Conservation (phyloP, 2,113 vertebrate genomes). For the Willisornis vidua region DNA sequence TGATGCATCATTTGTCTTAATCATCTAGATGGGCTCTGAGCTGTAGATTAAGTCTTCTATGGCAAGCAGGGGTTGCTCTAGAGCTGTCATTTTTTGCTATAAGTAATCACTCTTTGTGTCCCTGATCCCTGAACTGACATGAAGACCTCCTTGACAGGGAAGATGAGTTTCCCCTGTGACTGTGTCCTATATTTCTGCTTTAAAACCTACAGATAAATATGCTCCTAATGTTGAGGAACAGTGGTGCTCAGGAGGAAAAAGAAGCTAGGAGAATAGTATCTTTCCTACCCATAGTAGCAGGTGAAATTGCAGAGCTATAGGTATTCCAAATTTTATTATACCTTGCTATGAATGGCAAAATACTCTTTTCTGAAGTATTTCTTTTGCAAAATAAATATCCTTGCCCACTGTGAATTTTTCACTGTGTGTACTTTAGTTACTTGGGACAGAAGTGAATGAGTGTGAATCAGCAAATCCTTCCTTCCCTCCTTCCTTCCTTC, state of each 20-base stretch:
- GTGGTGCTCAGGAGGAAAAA: not conserved
- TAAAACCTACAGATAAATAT: not conserved
- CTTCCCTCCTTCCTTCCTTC: not conserved
- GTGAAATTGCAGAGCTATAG: not conserved
- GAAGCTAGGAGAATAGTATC: fast-evolving
- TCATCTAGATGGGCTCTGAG: not conserved
- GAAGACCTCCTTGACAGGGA: not conserved
- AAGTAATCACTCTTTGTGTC: not conserved
- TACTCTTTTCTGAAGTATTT: not conserved
- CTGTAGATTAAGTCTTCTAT: not conserved
- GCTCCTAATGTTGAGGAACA: not conserved
- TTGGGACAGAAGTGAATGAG: not conserved
- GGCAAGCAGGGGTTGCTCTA: not conserved
- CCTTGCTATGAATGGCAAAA: not conserved
- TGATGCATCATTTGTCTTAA: slow-evolving; percentile 4
- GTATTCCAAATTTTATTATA: not conserved
- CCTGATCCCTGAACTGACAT: not conserved
- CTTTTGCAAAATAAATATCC: not conserved
- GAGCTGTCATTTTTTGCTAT: not conserved
- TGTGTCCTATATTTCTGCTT: not conserved
- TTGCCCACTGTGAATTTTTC: not conserved
- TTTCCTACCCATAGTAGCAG: not conserved
- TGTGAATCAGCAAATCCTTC: not conserved
- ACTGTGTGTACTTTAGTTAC: not conserved
- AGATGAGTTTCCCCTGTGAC: not conserved